Percentiles rank a stretch among this genome's conserved stretches.
phyloP scores from a whole-genome alignment of 2,888 invertebrate species.

The Yponomeuta sedellus region DNA sequence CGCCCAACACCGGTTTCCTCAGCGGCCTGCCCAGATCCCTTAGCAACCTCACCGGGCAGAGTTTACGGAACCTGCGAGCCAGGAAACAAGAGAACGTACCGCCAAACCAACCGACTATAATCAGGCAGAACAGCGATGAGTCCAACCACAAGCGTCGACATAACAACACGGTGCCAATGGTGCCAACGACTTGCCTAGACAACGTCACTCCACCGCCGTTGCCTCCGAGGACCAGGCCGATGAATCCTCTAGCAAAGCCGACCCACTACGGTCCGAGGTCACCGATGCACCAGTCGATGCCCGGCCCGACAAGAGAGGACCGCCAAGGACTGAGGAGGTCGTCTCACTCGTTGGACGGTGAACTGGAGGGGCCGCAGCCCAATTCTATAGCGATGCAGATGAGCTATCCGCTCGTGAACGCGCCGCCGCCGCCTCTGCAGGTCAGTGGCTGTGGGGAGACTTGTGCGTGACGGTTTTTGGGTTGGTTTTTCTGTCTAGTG shows the following conservation, averaged over 20 bases:
- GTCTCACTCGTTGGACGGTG: constrained; percentile 60
- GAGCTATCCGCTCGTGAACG: constrained; percentile 79
- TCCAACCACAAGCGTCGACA: constrained; percentile 37
- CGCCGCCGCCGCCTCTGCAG: constrained; percentile 67
- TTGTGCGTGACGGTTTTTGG: neutral
- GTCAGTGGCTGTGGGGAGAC: constrained; percentile 27
- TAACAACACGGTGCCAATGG: constrained; percentile 56
- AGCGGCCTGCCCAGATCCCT: constrained; percentile 64
- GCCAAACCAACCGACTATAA: constrained; percentile 31
- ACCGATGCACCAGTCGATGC: constrained; percentile 55
- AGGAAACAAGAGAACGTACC: constrained; percentile 43
- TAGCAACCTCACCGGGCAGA: constrained; percentile 68
- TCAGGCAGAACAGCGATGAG: constrained; percentile 52
- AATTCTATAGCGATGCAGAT: constrained; percentile 81
- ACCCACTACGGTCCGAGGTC: constrained; percentile 14
- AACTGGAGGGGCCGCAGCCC: constrained; percentile 61
- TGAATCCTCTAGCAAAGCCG: constrained; percentile 41
- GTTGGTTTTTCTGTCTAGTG: too few relatives aligned
- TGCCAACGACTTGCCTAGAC: constrained; percentile 63
- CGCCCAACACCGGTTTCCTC: constrained; percentile 47
- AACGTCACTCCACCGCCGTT: constrained; percentile 57
- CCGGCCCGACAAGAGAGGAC: constrained; percentile 37
- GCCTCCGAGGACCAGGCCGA: constrained; percentile 49
- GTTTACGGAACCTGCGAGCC: constrained; percentile 51
- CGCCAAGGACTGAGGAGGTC: constrained; percentile 42